Evolutionary conservation across 2,113 vertebrate species (phyloP).

Genomic region (Spea multiplicata): DNA sequence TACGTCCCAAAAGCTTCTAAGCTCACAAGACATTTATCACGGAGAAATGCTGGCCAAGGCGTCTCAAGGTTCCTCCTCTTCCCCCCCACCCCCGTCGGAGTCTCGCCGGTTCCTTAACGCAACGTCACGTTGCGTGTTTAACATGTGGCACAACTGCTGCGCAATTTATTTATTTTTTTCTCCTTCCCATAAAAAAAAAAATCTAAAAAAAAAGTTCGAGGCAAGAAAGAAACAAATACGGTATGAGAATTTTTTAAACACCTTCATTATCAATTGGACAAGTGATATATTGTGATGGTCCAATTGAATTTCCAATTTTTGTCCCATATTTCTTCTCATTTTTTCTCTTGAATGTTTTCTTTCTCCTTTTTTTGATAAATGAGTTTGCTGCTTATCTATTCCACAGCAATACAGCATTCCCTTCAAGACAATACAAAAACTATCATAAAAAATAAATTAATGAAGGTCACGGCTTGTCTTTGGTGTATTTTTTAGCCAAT

Average conservation of each 20-base stretch:
- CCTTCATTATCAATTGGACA: neutral
- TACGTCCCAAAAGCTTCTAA: conserved; percentile 83
- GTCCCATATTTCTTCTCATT: neutral
- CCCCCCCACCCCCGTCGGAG: conserved; percentile 15
- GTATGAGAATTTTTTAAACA: neutral
- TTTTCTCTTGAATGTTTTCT: neutral
- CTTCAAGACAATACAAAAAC: neutral
- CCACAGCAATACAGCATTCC: too few relatives aligned
- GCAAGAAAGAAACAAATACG: neutral
- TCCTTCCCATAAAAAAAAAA: conserved; percentile 8
- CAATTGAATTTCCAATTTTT: neutral
- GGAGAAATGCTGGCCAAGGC: conserved; percentile 42
- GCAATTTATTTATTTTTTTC: conserved; percentile 14
- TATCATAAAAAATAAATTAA: neutral
- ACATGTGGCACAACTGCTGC: conserved; percentile 23
- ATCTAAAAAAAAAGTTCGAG: neutral
- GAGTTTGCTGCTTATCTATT: neutral
- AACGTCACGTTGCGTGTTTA: conserved; percentile 28
- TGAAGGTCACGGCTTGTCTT: too few relatives aligned
- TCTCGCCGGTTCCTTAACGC: conserved; percentile 30
- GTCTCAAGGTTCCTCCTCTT: conserved; percentile 43
- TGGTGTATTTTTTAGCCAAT: neutral
- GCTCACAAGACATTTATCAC: conserved; percentile 54
- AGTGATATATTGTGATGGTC: neutral
- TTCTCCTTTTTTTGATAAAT: neutral